Evolutionary conservation across 2,888 invertebrate species (phyloP), one percentile per base, ranked within the genome.

Genomic region (Lepetodrilus schrolli): DNA sequence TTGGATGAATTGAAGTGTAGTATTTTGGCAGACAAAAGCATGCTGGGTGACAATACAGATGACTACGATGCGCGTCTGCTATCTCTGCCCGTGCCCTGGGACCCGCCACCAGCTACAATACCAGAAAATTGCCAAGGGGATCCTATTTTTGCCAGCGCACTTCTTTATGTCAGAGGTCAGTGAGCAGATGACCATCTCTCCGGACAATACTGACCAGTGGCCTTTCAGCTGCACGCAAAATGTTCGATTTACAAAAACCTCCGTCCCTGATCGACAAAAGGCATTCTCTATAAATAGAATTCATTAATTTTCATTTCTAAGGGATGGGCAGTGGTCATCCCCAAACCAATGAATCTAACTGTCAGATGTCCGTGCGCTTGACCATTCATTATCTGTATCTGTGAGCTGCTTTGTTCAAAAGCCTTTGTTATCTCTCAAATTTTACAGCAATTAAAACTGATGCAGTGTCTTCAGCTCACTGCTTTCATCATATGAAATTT

Each of bases 131-230:
- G 68, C 68, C 43, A 30, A 43, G 68, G 68, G 68, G 43, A 68
- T 68, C 68, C 68, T 38, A 66, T 66, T 66, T 66, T 66, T 66
- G 38, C n/a, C n/a, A 21, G 38, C 30, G 47, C 68, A 30, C 68
- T 68, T 68, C 68, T 68, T 68, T 68, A 68, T 68, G 68, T 68
- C 68, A 68, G 68, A 68, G 68, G 68, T 68, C 68, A 47, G 43
- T 38, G 30, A 30, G 48, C 68, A 68, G 68, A 68, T 68, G 68
- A 68, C 68, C 68, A 68, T 68, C 68, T 68, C 68, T 47, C 26
- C 68, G 47, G 68, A 68, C 68, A 68, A 68, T 68, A 47, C 68
- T 68, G 68, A 68, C 68, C 68, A 68, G 23, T 68, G 68, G 21
- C 47, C 66, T 26, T 47, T 47, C 23, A 38, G 43, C 38, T 21